These are phyloP conservation scores for Thoracochromis brauschi DNA, from an alignment of 2,113 vertebrate genomes.

Conservation along the genomic window DNA sequence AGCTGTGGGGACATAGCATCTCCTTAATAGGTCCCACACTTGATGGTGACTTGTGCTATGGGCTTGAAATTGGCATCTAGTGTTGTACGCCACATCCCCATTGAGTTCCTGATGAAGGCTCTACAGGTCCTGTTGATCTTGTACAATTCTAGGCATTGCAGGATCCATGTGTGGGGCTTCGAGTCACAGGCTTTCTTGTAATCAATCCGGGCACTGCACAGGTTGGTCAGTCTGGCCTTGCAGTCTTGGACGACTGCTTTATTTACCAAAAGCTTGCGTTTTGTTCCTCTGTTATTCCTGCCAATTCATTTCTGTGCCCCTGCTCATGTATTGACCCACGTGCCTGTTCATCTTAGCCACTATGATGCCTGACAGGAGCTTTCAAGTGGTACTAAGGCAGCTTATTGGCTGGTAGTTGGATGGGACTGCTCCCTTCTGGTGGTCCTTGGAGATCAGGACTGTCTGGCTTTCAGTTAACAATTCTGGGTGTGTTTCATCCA, in stretches of 20 bases:
- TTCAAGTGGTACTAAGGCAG: background rate
- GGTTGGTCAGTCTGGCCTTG: background rate
- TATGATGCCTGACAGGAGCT: background rate
- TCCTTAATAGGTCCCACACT: background rate
- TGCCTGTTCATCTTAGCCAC: background rate
- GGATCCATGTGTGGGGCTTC: background rate
- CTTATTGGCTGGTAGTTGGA: background rate
- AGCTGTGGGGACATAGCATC: background rate
- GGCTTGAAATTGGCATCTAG: background rate
- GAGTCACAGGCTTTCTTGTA: background rate
- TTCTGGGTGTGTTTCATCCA: background rate
- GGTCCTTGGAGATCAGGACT: background rate
- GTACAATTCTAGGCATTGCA: background rate
- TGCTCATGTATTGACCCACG: background rate
- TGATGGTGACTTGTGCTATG: background rate
- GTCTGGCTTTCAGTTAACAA: background rate
- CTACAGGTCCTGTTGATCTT: background rate
- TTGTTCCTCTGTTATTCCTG: fast-evolving
- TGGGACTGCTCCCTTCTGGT: background rate
- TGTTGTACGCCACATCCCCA: fast-evolving
- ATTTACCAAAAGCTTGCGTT: background rate
- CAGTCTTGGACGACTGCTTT: background rate
- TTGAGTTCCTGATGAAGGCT: fast-evolving
- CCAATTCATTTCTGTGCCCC: background rate
- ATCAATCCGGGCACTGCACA: background rate